A percentile compares a stretch with the other conserved stretches of the same genome.
phyloP scores from a whole-genome alignment of 2,113 vertebrate genomes.

The Brienomyrus longianalis region DNA sequence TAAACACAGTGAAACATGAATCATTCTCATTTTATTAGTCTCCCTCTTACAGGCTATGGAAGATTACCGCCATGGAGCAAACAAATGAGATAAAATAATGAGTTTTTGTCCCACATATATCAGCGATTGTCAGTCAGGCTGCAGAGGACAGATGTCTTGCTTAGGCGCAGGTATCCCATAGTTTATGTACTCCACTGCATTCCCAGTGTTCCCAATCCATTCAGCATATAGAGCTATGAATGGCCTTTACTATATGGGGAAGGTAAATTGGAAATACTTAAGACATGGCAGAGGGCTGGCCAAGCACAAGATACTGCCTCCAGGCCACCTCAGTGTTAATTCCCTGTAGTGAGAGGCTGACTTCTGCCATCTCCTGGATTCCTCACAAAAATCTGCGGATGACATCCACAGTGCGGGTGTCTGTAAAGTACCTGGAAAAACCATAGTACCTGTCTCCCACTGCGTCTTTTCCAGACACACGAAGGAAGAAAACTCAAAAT shows the following conservation, averaged over 20 bases:
- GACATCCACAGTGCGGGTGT: background rate
- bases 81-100: conserved; percentile 10
- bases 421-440: background rate
- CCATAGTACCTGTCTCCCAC: background rate
- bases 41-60: background rate
- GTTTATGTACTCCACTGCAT: background rate
- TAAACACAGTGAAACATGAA: conserved; percentile 8
- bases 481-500: background rate
- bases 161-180: background rate
- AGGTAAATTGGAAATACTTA: background rate
- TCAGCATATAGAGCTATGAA: background rate
- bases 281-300: background rate
- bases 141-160: background rate
- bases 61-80: background rate
- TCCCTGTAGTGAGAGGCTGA: background rate
- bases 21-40: conserved; percentile 1
- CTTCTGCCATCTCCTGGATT: background rate
- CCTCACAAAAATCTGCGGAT: background rate
- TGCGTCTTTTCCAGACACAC: background rate
- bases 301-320: background rate
- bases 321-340: background rate
- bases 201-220: background rate
- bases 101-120: background rate
- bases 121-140: background rate
- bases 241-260: background rate